phyloP scores from a whole-genome alignment of 2,113 vertebrate genomes.

The Coryphaenoides rupestris region DNA sequence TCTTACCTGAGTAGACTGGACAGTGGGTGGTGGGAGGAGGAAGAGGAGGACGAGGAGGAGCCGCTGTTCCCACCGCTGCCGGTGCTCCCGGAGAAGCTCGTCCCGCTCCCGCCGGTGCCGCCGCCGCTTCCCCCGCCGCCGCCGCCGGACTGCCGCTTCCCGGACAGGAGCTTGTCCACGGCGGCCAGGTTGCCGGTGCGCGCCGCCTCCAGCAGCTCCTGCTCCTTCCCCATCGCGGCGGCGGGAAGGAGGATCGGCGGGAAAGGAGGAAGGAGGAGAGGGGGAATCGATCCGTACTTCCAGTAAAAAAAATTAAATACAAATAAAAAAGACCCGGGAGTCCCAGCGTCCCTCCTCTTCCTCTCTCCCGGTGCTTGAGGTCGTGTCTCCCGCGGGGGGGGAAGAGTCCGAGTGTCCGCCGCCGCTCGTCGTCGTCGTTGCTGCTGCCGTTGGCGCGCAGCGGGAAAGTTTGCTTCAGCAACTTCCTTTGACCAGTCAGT shows the following conservation, averaged over 20 bases:
- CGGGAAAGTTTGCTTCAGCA: constrained; percentile 70
- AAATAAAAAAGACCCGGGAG: too few species aligned
- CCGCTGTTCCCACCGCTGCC: constrained; percentile 66
- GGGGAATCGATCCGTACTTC: constrained; percentile 50
- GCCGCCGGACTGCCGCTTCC: constrained; percentile 84
- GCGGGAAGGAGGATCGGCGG: background rate
- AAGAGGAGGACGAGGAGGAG: too few species aligned
- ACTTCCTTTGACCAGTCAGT: constrained; percentile 76
- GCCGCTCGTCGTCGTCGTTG: constrained; percentile 32
- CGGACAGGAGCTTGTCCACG: constrained; percentile 91
- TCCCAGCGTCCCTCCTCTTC: constrained; percentile 27
- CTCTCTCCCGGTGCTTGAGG: too few species aligned
- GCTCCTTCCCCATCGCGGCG: constrained; percentile 90
- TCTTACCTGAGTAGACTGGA: constrained; percentile 91
- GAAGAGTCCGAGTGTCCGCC: too few species aligned
- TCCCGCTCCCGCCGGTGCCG: constrained; percentile 66
- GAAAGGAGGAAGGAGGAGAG: constrained; percentile 21
- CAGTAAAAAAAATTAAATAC: constrained; percentile 40
- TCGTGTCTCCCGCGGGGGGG: too few species aligned
- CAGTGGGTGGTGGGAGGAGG: too few species aligned
- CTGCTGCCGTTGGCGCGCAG: constrained; percentile 48
- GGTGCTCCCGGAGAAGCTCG: too few species aligned
- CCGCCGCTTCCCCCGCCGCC: constrained; percentile 67
- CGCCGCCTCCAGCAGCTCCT: constrained; percentile 94
- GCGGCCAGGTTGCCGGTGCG: constrained; percentile 91